Evolutionary conservation across 1,140 invertebrate genomes (phyloP).

Genomic region (Cotesia vestalis): DNA sequence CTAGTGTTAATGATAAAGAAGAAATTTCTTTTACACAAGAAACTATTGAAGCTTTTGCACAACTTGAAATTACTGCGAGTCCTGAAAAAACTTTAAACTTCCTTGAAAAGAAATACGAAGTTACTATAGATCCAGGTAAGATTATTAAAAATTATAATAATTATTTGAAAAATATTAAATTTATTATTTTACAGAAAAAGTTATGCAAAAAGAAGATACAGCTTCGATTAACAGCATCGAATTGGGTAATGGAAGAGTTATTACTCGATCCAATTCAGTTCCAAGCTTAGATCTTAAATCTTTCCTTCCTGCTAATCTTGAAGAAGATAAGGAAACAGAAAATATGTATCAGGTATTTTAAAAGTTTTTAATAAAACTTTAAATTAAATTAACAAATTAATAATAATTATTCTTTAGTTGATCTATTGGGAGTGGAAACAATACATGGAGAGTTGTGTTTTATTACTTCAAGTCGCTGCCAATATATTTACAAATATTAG

Average conservation of each 20-base stretch:
- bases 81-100: slow-evolving; percentile 39
- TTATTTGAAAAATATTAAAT: not conserved
- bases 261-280: slow-evolving; percentile 64
- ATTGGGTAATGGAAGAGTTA: slow-evolving; percentile 51
- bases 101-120: slow-evolving; percentile 50
- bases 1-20: slow-evolving; percentile 31
- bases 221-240: slow-evolving; percentile 63
- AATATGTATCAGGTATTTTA: slow-evolving; percentile 61
- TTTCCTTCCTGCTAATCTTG: slow-evolving; percentile 57
- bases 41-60: slow-evolving; percentile 58
- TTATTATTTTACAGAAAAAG: slow-evolving; percentile 53
- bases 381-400: slow-evolving; percentile 15
- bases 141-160: slow-evolving; percentile 10
- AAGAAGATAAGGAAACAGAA: slow-evolving; percentile 58
- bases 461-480: slow-evolving; percentile 67
- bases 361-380: slow-evolving; percentile 14
- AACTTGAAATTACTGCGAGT: slow-evolving; percentile 52
- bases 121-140: slow-evolving; percentile 49
- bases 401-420: slow-evolving; percentile 44
- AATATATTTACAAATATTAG: slow-evolving; percentile 69
- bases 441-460: slow-evolving; percentile 69
- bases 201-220: slow-evolving; percentile 57
- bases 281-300: slow-evolving; percentile 66
- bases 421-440: slow-evolving; percentile 69
- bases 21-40: slow-evolving; percentile 49